phyloP scores from a whole-genome alignment of 2,113 vertebrate species.

The Callopanchax toddi region DNA sequence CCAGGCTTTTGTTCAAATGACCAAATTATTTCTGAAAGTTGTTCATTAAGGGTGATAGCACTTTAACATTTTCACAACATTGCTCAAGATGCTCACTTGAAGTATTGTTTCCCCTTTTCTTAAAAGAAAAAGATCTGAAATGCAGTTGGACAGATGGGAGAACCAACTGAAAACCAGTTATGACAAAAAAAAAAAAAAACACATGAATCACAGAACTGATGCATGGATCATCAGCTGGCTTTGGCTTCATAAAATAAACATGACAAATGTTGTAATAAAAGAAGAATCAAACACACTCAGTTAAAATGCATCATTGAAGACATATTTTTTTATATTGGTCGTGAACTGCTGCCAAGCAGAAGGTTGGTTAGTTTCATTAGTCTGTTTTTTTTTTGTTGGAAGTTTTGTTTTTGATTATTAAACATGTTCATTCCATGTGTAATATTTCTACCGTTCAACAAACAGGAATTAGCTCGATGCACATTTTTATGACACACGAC shows the following conservation, averaged over 20 bases:
- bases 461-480: background rate
- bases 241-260: background rate
- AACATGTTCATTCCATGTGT: too few species aligned
- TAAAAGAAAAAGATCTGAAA: background rate
- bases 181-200: background rate
- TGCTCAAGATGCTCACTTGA: too few species aligned
- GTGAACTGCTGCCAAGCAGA: too few species aligned
- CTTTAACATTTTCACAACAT: too few species aligned
- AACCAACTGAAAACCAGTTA: background rate
- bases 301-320: background rate
- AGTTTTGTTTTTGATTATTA: too few species aligned
- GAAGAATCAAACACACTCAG: background rate
- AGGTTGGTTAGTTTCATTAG: too few species aligned
- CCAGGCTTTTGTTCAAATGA: too few species aligned
- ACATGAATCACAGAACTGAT: background rate
- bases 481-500: background rate
- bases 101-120: too few species aligned
- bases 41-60: too few species aligned
- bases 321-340: too few species aligned
- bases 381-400: too few species aligned
- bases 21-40: too few species aligned
- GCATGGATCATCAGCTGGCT: background rate
- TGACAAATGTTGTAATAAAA: background rate
- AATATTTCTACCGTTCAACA: background rate
- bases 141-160: background rate